These are phyloP conservation scores for Cariama cristata DNA, from an alignment of 2,113 vertebrate species.

Conservation along the genomic window DNA sequence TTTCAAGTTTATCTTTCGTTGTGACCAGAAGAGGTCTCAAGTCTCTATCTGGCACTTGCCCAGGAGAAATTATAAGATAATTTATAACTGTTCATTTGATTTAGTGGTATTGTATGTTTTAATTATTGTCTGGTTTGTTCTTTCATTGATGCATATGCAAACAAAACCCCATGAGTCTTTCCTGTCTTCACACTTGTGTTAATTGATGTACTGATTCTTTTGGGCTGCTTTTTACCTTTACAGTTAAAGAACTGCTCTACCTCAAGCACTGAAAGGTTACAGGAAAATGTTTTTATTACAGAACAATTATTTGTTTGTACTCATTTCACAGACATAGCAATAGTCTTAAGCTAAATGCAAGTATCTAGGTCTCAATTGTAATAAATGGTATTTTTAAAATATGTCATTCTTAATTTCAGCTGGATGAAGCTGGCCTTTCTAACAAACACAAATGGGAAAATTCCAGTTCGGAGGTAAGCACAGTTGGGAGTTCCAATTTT, in stretches of 20 bases:
- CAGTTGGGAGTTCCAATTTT: not conserved
- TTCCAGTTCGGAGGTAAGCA: slow-evolving; percentile 95
- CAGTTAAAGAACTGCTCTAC: not conserved
- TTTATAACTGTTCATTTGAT: not conserved
- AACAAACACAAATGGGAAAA: slow-evolving; percentile 95
- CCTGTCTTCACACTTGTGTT: not conserved
- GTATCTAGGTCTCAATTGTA: not conserved
- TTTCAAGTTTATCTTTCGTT: not conserved
- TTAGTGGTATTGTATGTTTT: not conserved
- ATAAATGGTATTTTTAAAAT: not conserved
- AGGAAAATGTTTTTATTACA: not conserved
- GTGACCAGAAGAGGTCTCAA: not conserved
- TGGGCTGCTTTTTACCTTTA: not conserved
- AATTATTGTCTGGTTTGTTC: not conserved
- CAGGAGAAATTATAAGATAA: not conserved
- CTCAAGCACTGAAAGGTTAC: not conserved
- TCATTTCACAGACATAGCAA: not conserved
- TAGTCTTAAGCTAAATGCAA: not conserved
- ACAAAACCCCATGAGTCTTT: not conserved
- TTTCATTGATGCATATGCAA: not conserved
- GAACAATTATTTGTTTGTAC: not conserved
- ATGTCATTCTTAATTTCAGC: slow-evolving; percentile 74
- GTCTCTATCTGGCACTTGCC: not conserved
- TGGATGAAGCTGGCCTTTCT: slow-evolving; percentile 98
- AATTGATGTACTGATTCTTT: not conserved